A percentile compares a stretch with the other conserved stretches of the same genome.
These are phyloP conservation scores for Muntiacus muntjak DNA, from an alignment of 2,113 vertebrate species.

Conservation along the genomic window DNA sequence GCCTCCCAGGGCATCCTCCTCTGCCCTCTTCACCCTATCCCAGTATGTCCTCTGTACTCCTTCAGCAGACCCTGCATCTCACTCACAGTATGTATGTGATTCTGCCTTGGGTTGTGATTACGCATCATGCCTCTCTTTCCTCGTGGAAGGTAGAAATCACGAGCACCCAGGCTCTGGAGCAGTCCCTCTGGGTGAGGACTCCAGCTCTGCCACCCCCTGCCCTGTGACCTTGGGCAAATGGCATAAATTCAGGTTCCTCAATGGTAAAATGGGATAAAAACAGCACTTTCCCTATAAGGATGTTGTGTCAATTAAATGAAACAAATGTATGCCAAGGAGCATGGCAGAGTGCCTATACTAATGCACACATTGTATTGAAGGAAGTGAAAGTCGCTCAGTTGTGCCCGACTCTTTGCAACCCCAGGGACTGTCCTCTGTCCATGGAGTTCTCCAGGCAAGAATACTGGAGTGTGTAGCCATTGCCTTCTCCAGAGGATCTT, in stretches of 20 bases:
- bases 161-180: background rate
- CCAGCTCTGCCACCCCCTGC: background rate
- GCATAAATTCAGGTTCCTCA: background rate
- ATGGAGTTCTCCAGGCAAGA: background rate
- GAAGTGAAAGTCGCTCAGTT: accelerated
- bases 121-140: background rate
- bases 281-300: background rate
- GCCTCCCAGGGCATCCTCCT: background rate
- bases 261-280: background rate
- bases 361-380: background rate
- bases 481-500: background rate
- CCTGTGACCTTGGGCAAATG: background rate
- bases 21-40: background rate
- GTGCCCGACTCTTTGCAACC: accelerated
- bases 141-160: background rate
- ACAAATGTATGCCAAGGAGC: background rate
- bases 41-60: background rate
- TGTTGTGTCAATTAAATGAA: background rate
- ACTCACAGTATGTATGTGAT: accelerated
- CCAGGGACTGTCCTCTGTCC: background rate
- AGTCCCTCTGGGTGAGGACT: background rate
- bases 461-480: background rate
- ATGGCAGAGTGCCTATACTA: background rate
- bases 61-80: background rate
- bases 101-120: background rate